Evolutionary conservation across 2,113 vertebrate genomes (phyloP).

Genomic region (Bubo blakistoni): DNA sequence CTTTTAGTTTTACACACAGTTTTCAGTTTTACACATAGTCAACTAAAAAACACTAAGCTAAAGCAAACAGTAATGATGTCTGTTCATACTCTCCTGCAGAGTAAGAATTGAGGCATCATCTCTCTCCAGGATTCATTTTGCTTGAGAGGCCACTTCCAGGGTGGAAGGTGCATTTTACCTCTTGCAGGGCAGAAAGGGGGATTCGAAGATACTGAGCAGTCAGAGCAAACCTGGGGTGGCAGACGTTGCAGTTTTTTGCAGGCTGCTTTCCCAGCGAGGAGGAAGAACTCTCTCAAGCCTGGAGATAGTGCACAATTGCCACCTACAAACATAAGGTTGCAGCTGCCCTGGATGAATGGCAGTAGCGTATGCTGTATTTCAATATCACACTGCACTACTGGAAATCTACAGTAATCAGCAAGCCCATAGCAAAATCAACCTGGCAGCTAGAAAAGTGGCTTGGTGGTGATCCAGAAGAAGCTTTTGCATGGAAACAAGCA

Average conservation of each 20-base stretch:
- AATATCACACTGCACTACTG: not conserved
- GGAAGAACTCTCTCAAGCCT: not conserved
- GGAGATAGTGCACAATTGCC: not conserved
- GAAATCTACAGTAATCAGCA: not conserved
- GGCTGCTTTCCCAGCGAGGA: not conserved
- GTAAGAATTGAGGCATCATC: not conserved
- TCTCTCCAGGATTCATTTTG: not conserved
- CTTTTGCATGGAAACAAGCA: not conserved
- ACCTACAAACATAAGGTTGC: not conserved
- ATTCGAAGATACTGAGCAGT: not conserved
- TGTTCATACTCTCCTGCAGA: not conserved
- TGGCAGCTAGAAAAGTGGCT: not conserved
- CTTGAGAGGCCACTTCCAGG: not conserved
- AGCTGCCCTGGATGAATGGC: not conserved
- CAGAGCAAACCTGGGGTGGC: not conserved
- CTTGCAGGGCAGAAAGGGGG: not conserved
- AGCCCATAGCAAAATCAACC: rapidly evolving
- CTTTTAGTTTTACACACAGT: not conserved
- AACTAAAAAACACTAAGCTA: not conserved
- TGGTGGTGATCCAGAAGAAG: not conserved
- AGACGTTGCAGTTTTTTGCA: not conserved
- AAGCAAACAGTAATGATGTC: not conserved
- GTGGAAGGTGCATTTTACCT: not conserved
- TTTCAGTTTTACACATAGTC: not conserved
- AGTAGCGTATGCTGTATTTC: not conserved